These are phyloP conservation scores for Maniola jurtina DNA, from an alignment of 1,140 invertebrate genomes.

Conservation along the genomic window DNA sequence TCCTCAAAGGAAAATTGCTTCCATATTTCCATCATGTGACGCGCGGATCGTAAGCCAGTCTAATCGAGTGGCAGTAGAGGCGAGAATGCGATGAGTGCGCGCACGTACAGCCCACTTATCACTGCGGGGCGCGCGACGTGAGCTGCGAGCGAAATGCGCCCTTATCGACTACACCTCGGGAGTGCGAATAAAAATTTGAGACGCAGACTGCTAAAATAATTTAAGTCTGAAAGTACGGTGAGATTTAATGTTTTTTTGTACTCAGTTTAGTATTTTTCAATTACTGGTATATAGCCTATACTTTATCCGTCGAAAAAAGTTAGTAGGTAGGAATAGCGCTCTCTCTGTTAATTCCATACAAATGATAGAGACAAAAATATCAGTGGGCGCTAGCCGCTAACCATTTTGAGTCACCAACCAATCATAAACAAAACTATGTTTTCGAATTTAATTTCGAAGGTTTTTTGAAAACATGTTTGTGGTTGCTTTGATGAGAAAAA, in stretches of 20 bases:
- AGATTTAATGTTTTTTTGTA: background rate
- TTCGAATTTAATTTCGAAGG: too few relatives aligned
- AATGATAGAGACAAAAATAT: too few relatives aligned
- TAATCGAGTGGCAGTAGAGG: slow-evolving; percentile 37
- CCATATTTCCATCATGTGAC: slow-evolving; percentile 29
- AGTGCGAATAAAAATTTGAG: slow-evolving; percentile 4
- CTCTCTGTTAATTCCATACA: too few relatives aligned
- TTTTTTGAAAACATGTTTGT: too few relatives aligned
- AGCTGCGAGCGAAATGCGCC: slow-evolving; percentile 37
- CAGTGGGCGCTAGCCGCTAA: too few relatives aligned
- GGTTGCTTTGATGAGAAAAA: too few relatives aligned
- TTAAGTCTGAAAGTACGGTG: slow-evolving; percentile 3
- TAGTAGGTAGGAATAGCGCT: too few relatives aligned
- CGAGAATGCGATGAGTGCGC: slow-evolving; percentile 44
- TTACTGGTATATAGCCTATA: too few relatives aligned
- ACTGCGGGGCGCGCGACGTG: slow-evolving; percentile 44
- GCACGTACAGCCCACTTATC: slow-evolving; percentile 54
- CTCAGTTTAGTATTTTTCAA: too few relatives aligned
- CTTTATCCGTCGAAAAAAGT: too few relatives aligned
- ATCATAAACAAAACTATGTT: too few relatives aligned
- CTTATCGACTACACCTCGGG: slow-evolving; percentile 26
- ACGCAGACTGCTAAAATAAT: slow-evolving; percentile 13
- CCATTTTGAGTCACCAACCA: too few relatives aligned
- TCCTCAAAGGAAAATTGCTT: slow-evolving; percentile 24
- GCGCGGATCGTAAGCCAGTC: slow-evolving; percentile 26